Conservation (phyloP, 1,140 invertebrate genomes). For the Neelides sp. region DNA sequence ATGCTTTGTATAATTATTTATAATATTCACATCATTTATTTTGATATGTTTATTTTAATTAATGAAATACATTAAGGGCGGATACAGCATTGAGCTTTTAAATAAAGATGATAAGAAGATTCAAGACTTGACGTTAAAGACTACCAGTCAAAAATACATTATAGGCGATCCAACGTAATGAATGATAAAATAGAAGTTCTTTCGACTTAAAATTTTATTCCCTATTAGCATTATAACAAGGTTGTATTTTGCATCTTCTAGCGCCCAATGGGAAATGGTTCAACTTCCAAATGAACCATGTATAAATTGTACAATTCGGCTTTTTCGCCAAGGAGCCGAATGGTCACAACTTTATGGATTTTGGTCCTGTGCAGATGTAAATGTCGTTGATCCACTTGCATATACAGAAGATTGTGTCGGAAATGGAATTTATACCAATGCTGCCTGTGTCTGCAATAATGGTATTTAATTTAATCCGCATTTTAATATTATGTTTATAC, state of each 20-base stretch:
- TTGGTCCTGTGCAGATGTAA: slow-evolving; percentile 89
- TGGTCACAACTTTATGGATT: slow-evolving; percentile 73
- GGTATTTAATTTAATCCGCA: slow-evolving; percentile 1
- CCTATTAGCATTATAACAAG: slow-evolving; percentile 6
- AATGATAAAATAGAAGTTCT: background rate
- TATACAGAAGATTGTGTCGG: slow-evolving; percentile 69
- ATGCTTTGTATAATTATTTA: background rate
- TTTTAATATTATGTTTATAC: background rate
- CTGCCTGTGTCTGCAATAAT: slow-evolving; percentile 36
- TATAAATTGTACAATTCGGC: slow-evolving; percentile 71
- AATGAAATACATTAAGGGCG: too few species aligned
- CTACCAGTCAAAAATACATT: slow-evolving; percentile 60
- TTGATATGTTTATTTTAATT: slow-evolving; percentile 35
- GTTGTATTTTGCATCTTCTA: slow-evolving; percentile 35
- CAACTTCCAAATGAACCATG: slow-evolving; percentile 73
- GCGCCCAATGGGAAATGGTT: slow-evolving; percentile 65
- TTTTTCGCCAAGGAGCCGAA: slow-evolving; percentile 75
- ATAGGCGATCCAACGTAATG: slow-evolving; percentile 58
- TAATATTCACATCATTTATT: background rate
- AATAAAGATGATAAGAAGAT: slow-evolving; percentile 65
- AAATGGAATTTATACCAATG: slow-evolving; percentile 59
- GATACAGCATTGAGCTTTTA: slow-evolving; percentile 68
- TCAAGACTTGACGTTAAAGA: slow-evolving; percentile 67
- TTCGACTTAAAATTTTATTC: background rate
- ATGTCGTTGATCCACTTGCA: slow-evolving; percentile 54